A percentile compares a stretch with the other conserved stretches of the same genome.
phyloP scores from a whole-genome alignment of 2,888 invertebrate genomes.

The Perithous albicinctus region DNA sequence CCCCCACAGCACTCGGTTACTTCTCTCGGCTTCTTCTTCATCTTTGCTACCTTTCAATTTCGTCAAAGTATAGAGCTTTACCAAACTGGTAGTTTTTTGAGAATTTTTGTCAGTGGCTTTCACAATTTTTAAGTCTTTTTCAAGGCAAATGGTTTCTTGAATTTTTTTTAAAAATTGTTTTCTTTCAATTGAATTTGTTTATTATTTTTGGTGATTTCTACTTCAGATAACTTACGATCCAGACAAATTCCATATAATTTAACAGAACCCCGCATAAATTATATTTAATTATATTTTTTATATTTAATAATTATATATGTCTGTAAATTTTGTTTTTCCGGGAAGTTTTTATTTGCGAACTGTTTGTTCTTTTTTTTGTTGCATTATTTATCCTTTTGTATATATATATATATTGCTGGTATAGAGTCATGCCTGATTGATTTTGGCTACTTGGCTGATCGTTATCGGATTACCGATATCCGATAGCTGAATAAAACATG shows the following conservation, averaged over 20 bases:
- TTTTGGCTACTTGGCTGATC: conserved; percentile 32
- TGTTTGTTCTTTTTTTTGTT: too few relatives aligned
- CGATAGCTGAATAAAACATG: conserved; percentile 53
- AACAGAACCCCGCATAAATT: too few relatives aligned
- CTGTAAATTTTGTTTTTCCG: too few relatives aligned
- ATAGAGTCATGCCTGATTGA: conserved; percentile 7
- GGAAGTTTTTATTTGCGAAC: too few relatives aligned
- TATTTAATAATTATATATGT: too few relatives aligned
- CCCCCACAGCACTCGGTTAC: not conserved
- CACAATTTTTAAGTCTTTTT: not conserved
- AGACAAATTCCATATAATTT: too few relatives aligned
- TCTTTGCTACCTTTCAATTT: not conserved
- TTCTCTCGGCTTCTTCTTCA: conserved; percentile 26
- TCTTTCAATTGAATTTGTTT: not conserved
- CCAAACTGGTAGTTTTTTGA: not conserved
- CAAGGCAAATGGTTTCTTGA: not conserved
- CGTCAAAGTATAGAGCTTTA: not conserved
- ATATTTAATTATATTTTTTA: too few relatives aligned
- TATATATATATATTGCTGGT: not conserved
- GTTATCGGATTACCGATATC: conserved; percentile 50
- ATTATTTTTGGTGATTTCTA: not conserved
- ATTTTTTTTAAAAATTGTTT: not conserved
- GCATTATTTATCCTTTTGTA: too few relatives aligned
- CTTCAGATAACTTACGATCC: not conserved
- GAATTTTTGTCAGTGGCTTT: not conserved